Evolutionary conservation across 1,140 invertebrate genomes (phyloP).

Genomic region (Bombus pyrosoma): DNA sequence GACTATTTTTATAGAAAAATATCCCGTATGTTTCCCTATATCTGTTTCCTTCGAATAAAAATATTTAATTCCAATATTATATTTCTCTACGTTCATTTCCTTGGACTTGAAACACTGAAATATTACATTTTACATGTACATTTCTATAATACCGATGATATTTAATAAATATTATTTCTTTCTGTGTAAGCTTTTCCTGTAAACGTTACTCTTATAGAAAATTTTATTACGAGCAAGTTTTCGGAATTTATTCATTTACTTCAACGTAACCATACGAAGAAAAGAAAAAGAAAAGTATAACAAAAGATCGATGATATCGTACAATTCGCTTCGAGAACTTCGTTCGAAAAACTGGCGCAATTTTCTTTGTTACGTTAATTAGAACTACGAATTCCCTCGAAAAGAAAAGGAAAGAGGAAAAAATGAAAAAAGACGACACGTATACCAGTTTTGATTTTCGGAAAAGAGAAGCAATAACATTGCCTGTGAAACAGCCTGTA

Average conservation of each 20-base stretch:
- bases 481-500: not conserved
- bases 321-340: too few species aligned
- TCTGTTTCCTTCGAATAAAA: not conserved
- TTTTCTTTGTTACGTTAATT: too few species aligned
- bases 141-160: too few species aligned
- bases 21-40: not conserved
- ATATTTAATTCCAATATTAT: not conserved
- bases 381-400: not conserved
- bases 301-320: too few species aligned
- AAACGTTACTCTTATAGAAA: too few species aligned
- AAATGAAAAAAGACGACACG: not conserved
- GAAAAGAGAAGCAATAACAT: not conserved
- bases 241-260: too few species aligned
- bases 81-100: not conserved
- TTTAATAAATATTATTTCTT: too few species aligned
- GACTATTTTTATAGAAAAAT: not conserved
- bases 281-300: too few species aligned
- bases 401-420: not conserved
- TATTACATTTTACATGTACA: too few species aligned
- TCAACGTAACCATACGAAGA: too few species aligned
- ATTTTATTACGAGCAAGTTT: too few species aligned
- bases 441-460: not conserved
- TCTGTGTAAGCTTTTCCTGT: fast-evolving
- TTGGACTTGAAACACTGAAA: not conserved
- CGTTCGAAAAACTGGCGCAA: too few species aligned